phyloP scores from a whole-genome alignment of 64 coral and sea anemone genomes.

The Montipora efflorescens region DNA sequence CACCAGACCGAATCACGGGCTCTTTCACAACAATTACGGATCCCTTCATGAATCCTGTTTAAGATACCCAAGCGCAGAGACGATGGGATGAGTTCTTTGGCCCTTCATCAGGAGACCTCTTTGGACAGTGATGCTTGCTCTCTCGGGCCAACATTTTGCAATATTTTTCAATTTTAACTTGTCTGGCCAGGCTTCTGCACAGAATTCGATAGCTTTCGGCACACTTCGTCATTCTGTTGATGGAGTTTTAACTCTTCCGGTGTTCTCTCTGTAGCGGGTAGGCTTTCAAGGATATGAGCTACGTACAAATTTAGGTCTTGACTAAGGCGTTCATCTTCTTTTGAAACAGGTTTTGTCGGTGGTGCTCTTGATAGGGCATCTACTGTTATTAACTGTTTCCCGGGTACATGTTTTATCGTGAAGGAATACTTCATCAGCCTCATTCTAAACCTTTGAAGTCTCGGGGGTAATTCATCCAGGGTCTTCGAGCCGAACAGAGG shows the following conservation, averaged over 20 bases:
- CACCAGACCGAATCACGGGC: conserved; percentile 36
- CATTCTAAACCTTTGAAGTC: no score
- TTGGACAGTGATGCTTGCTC: background rate
- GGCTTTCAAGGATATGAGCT: background rate
- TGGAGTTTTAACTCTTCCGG: conserved; percentile 39
- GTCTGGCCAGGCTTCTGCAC: conserved; percentile 33
- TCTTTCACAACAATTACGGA: conserved; percentile 2
- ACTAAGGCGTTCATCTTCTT: background rate
- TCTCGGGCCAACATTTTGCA: conserved; percentile 18
- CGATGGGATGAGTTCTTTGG: conserved; percentile 1
- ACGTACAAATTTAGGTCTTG: conserved; percentile 31
- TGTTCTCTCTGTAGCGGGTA: conserved; percentile 26
- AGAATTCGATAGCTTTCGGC: background rate
- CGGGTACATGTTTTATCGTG: background rate
- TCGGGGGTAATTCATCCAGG: no score
- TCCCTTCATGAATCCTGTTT: conserved; percentile 44
- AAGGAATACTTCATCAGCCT: background rate
- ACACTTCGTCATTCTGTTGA: conserved; percentile 33
- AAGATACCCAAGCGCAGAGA: conserved; percentile 26
- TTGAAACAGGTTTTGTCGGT: background rate
- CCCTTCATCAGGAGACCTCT: conserved; percentile 59
- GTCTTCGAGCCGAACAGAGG: no score
- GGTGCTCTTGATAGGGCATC: conserved; percentile 41
- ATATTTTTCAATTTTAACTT: background rate
- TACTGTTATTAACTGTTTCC: background rate